Base-by-base conservation (phyloP, 2,888 invertebrate genomes). In the Andrena praecox region DNA sequence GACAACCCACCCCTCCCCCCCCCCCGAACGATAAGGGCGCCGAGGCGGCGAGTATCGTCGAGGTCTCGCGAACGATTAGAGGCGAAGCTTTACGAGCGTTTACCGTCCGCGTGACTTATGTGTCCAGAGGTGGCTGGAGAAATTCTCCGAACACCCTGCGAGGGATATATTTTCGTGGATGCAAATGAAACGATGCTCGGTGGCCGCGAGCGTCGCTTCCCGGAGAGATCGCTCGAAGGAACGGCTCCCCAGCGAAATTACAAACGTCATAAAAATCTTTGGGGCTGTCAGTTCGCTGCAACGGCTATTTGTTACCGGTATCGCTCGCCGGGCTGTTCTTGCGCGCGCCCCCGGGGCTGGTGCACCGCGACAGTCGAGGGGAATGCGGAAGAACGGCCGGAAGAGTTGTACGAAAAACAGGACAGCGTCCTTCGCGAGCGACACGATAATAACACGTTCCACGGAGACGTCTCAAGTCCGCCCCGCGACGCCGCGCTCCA, bases 261-360 rank as follows among this genome's bases (percentile, higher is more conserved):
- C 60, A 82, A 72, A 70, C 63, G 71, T 78, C 69, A 60, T 82
- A 69, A 84, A 79, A 64, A 68, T 82, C 64, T 71, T 42, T 16
- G 59, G 69, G 42, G 24, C 27, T 20, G 62, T 42, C 35, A 27
- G 63, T 31, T n/a, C 16, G 63, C n/a, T 42, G 67, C 56, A 42
- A 62, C 42, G 64, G 35, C 69, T 64, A 60, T 66, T 72, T 59
- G 82, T 70, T 77, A 72, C 27, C 68, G 60, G 77, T 72, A 76
- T 80, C 74, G 20, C 24, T 20, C 7, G 27, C 52, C 5, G 42
- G 12, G 42, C 42, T 4, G 16, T 42, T 16, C 16, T 42, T 42
- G 5, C 42, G 42, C 16, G 12, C 5, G 42, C 16, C 16, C 29
- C 42, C 42, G 42, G 4, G 42, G 42, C 42, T 42, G 42, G 42